phyloP scores from a whole-genome alignment of 2,797 vertebrate species.

The Naso thynnoides region DNA sequence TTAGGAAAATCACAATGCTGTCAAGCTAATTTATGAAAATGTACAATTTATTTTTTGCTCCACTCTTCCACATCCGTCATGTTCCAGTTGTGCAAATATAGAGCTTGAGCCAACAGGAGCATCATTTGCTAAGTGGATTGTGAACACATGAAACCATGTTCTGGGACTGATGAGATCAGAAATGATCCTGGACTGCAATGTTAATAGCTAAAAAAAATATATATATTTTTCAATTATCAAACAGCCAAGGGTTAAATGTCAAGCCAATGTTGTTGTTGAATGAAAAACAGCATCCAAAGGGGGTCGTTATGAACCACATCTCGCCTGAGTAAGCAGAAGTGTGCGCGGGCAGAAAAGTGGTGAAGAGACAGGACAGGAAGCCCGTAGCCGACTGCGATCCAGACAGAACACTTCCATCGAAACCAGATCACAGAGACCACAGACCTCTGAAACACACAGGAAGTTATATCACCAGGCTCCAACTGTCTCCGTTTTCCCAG shows the following conservation, averaged over 20 bases:
- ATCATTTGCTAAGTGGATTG: slow-evolving; percentile 27
- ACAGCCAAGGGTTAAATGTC: slow-evolving; percentile 45
- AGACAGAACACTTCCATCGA: slow-evolving; percentile 78
- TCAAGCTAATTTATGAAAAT: slow-evolving; percentile 56
- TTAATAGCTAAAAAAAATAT: slow-evolving; percentile 40
- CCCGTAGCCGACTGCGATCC: slow-evolving; percentile 67
- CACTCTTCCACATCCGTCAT: slow-evolving; percentile 51
- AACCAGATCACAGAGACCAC: slow-evolving; percentile 83
- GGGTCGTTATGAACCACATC: slow-evolving; percentile 55
- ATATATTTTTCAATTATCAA: slow-evolving; percentile 35
- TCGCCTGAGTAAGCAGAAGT: slow-evolving; percentile 64
- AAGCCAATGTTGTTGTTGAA: slow-evolving; percentile 51
- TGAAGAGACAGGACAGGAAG: slow-evolving; percentile 65
- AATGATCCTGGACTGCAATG: slow-evolving; percentile 11
- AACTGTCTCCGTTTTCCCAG: slow-evolving; percentile 64
- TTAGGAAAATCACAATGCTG: slow-evolving; percentile 62
- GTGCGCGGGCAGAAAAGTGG: slow-evolving; percentile 49
- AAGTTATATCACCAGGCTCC: slow-evolving; percentile 74
- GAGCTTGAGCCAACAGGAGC: slow-evolving; percentile 21
- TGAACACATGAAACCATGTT: slow-evolving; percentile 13
- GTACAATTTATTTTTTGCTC: slow-evolving; percentile 32
- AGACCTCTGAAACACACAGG: slow-evolving; percentile 76
- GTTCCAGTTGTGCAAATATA: slow-evolving; percentile 27
- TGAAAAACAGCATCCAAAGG: slow-evolving; percentile 51
- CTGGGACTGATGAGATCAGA: background rate